Base-by-base conservation (phyloP, 1,140 invertebrate species). In the Pogonognathellus flavescens region DNA sequence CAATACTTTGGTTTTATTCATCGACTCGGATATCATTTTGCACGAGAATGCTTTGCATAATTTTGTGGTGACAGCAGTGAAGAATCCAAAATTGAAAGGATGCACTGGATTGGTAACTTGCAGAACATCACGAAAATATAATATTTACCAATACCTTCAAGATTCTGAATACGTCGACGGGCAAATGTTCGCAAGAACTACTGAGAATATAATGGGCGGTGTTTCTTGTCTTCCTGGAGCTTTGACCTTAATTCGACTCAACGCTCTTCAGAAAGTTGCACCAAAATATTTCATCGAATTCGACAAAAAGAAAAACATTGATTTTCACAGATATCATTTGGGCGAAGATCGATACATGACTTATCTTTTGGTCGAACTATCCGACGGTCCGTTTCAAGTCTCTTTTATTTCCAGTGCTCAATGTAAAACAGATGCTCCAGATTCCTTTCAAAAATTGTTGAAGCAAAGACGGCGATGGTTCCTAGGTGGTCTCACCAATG, bases 341-440 rank as follows among this genome's bases (percentile, higher is more conserved):
- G 85, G 85, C 8, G 85, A 86, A 59, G 85, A 86, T 62, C 81
- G 85, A 0, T 83, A 76, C 85, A 55, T 86, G 62, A 86, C 85
- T 25, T 86, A 66, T 14, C 81, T 86, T n/a, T 57, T 86, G 11
- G 76, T 80, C 14, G 55, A 86, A 20, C 11, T 25, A 0, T 49
- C 49, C 1, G 66, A 70, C 16, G 49, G 31, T 53, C 41, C 59
- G 2, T 55, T 59, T 49, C 60, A 83, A 76, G 60, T 86, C 13
- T 41, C 41, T 16, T 83, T 86, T 72, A 25, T 86, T 6, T 53
- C 81, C 1, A 86, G 57, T 31, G 85, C 82, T 20, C 60, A 57
- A 50, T 86, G 85, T 57, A 83, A 83, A 66, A 86, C 85, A 16
- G 85, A 86, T 25, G 85, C 85, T 20, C 85, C 85, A 25, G 72